Percentiles rank a stretch among this genome's conserved stretches.
Evolutionary conservation across 2,888 invertebrate genomes (phyloP).

Genomic region (Apeira syringaria): DNA sequence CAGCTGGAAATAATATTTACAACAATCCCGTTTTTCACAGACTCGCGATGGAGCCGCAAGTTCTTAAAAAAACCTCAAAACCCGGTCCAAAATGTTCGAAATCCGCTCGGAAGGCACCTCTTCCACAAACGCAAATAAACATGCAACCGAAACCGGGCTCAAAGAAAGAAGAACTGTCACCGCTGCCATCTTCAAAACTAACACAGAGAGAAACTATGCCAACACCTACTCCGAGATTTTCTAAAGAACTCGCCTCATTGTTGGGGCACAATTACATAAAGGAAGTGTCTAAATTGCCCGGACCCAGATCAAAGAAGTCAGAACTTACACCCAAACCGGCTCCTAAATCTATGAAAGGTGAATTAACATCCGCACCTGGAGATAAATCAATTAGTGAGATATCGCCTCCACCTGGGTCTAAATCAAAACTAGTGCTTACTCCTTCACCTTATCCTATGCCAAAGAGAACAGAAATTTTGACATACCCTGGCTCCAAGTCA

Average conservation of each 20-base stretch:
- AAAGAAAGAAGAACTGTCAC: neutral
- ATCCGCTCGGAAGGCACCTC: neutral
- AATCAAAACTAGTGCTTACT: neutral
- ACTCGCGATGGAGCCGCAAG: neutral
- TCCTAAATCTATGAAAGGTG: neutral
- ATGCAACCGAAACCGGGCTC: neutral
- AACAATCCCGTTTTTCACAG: too few relatives aligned
- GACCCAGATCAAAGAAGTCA: too few relatives aligned
- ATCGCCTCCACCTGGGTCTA: neutral
- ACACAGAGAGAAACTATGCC: neutral
- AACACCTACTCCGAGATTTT: neutral
- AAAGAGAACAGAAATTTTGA: neutral
- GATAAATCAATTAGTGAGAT: neutral
- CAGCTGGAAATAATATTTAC: too few relatives aligned
- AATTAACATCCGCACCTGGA: neutral
- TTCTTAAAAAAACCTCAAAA: neutral
- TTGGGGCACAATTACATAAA: too few relatives aligned
- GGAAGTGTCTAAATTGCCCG: too few relatives aligned
- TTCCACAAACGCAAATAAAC: neutral
- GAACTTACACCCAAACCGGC: constrained; percentile 6
- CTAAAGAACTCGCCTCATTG: too few relatives aligned
- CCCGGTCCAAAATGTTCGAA: constrained; percentile 20
- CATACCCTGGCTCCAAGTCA: too few relatives aligned
- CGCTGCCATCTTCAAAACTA: neutral
- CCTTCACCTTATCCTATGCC: neutral